A percentile compares a stretch with the other conserved stretches of the same genome.
phyloP scores from a whole-genome alignment of 2,888 invertebrate genomes.

The Amblyjoppa proteus region DNA sequence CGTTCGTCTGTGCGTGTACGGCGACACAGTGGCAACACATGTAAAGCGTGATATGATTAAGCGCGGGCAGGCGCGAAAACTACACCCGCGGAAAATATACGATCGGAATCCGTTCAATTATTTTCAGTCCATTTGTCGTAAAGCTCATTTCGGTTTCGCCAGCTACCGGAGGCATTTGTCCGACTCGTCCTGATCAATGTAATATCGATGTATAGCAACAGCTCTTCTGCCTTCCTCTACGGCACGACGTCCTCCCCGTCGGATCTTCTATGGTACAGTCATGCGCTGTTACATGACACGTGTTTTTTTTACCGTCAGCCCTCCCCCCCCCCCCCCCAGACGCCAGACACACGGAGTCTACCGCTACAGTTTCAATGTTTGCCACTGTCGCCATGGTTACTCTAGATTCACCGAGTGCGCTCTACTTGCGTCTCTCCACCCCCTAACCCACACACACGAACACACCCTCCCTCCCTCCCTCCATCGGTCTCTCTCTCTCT shows the following conservation, averaged over 20 bases:
- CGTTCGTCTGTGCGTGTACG: not conserved
- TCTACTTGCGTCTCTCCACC: not conserved
- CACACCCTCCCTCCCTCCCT: not conserved
- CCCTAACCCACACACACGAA: not conserved
- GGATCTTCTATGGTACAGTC: not conserved
- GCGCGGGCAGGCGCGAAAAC: conserved; percentile 51
- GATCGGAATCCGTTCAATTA: conserved; percentile 42
- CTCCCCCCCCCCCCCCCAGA: not conserved
- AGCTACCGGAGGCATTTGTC: conserved; percentile 1
- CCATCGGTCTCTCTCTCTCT: not conserved
- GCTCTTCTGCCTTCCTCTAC: conserved; percentile 2
- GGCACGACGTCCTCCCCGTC: not conserved
- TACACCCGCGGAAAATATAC: conserved; percentile 3
- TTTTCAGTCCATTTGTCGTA: conserved; percentile 57
- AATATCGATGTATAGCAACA: conserved; percentile 47
- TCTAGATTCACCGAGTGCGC: conserved; percentile 51
- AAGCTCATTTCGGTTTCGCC: conserved; percentile 55
- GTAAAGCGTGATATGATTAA: conserved; percentile 71
- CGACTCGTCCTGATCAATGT: conserved; percentile 6
- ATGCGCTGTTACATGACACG: conserved; percentile 14
- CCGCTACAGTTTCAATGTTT: conserved; percentile 71
- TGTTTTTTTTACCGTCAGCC: conserved; percentile 9
- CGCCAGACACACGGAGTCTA: conserved; percentile 12
- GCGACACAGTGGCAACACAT: conserved; percentile 13
- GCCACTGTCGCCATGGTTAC: conserved; percentile 78